Evolutionary conservation across 1,140 invertebrate genomes (phyloP), one percentile per base, ranked within the genome.

Genomic region (Aphelinus certus): DNA sequence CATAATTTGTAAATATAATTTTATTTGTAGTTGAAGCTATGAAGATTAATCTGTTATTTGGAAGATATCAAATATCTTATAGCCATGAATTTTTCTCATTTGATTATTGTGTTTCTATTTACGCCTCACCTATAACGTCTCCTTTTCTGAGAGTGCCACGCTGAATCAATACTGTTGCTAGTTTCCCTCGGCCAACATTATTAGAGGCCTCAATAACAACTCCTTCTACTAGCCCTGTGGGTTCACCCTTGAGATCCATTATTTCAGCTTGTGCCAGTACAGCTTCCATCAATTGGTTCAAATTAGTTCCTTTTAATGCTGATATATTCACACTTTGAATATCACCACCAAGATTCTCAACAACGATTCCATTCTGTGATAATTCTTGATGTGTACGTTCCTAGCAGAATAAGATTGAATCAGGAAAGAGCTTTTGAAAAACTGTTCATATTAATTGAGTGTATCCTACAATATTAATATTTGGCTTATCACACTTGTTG

Each of bases 401-500:
- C 95, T 96, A 71, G 6, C 86, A 87, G 75, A 77, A 70, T 76
- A 73, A 71, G 75, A 55, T 42, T 6, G 46, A 26, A 49, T 71
- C 77, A 57, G 55, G 61, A n/a, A 77, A 2, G 53, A 76, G 51
- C 61, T 57, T 68, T 73, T 68, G 0, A 47, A 57, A 47, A 69
- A 70, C 63, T 71, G 47, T 48, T 75, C 49, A 56, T 63, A 61
- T 48, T 53, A 76, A 73, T 73, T 67, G 80, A 56, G 72, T 77
- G 85, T 85, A 88, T 90, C 91, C 89, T 91, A 95, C 94, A 88
- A 96, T 91, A 90, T 99, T 91, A 73, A 94, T 95, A 82, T 92
- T 91, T 65, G 92, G 92, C 83, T 97, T 97, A 87, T 99, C 98
- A 79, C 98, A 97, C 91, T 99, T 99, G 87, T 99, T 99, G 63